phyloP scores from a whole-genome alignment of 1,140 invertebrate species.

The Aricia agestis region DNA sequence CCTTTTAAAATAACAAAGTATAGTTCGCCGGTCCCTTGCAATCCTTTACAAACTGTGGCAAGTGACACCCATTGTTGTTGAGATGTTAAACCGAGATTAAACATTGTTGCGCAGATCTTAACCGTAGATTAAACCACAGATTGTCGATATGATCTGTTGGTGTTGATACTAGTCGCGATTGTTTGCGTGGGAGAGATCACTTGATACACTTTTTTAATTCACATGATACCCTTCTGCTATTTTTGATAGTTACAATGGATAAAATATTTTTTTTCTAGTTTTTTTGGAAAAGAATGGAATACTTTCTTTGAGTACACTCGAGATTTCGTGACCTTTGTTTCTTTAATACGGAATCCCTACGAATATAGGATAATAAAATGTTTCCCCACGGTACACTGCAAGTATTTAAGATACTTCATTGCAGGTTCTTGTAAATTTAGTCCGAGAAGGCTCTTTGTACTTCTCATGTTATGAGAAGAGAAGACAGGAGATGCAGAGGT shows the following conservation, averaged over 20 bases:
- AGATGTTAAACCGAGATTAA: not conserved
- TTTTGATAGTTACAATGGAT: not conserved
- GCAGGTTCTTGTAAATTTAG: no score
- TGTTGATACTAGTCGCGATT: slow-evolving; percentile 12
- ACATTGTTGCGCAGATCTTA: slow-evolving; percentile 1
- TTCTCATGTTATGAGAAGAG: no score
- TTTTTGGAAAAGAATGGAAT: not conserved
- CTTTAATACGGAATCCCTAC: not conserved
- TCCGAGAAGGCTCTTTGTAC: no score
- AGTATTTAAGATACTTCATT: no score
- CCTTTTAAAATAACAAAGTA: slow-evolving; percentile 11
- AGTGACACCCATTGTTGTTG: slow-evolving; percentile 9
- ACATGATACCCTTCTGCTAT: not conserved
- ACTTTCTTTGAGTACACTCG: not conserved
- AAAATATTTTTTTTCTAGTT: not conserved
- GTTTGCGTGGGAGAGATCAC: slow-evolving; percentile 25
- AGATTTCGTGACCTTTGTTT: not conserved
- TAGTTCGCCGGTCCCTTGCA: not conserved
- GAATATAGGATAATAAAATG: no score
- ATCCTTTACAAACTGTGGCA: slow-evolving; percentile 15
- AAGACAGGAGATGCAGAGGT: no score
- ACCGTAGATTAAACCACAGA: slow-evolving; percentile 1
- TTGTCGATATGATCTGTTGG: slow-evolving; percentile 7
- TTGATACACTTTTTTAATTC: slow-evolving; percentile 8
- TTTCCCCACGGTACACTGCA: no score